Conservation (phyloP, 2,797 vertebrate species). For the Potorous gilbertii region DNA sequence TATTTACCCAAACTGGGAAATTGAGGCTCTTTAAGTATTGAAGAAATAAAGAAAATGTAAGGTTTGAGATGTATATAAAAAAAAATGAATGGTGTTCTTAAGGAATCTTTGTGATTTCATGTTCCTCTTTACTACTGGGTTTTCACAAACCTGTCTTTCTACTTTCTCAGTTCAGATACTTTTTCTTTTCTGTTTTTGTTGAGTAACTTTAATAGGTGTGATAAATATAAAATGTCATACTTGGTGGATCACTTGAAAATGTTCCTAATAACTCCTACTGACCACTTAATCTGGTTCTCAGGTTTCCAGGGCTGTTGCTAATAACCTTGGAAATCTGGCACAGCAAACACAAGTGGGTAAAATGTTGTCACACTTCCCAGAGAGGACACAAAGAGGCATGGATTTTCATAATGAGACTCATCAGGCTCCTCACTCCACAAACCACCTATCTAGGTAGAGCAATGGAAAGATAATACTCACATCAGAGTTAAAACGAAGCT, state of each 20-base stretch:
- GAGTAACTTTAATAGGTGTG: constrained; percentile 22
- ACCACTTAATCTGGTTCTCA: constrained; percentile 5
- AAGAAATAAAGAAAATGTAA: neutral
- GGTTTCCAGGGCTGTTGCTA: neutral
- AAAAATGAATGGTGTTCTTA: neutral
- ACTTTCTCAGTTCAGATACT: constrained; percentile 38
- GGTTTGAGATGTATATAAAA: neutral
- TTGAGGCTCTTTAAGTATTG: neutral
- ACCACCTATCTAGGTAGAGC: neutral
- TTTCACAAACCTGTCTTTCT: constrained; percentile 26
- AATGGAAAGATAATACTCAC: constrained; percentile 87
- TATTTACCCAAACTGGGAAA: neutral
- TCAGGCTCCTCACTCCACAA: constrained; percentile 17
- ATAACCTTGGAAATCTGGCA: constrained; percentile 5
- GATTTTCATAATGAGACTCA: constrained; percentile 40
- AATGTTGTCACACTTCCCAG: neutral
- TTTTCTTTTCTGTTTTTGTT: neutral
- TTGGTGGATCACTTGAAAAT: neutral
- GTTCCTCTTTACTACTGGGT: constrained; percentile 2
- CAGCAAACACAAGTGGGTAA: constrained; percentile 2
- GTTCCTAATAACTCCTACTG: constrained; percentile 15
- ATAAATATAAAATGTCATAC: constrained; percentile 21
- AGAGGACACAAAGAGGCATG: constrained; percentile 17
- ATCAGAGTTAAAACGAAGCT: constrained; percentile 97
- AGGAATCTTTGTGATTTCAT: neutral